Conservation (phyloP, 2,113 vertebrate genomes). For the Eretmochelys imbricata region DNA sequence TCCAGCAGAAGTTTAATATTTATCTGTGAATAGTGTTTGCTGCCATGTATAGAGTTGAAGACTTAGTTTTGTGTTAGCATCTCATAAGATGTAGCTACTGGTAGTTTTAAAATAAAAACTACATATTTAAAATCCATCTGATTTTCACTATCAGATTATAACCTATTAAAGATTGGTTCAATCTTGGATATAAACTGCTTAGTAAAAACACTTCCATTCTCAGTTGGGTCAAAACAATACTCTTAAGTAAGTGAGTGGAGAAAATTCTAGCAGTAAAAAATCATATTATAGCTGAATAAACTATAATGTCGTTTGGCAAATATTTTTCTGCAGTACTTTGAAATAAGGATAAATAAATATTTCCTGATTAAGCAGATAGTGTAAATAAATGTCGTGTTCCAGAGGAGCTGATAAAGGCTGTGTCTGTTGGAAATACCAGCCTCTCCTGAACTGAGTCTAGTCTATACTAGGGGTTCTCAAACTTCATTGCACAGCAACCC, state of each 20-base stretch:
- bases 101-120: neutral
- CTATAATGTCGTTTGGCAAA: neutral
- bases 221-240: neutral
- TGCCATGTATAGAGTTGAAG: neutral
- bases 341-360: neutral
- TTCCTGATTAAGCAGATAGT: neutral
- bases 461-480: neutral
- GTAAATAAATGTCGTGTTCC: neutral
- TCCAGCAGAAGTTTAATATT: neutral
- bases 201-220: neutral
- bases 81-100: neutral
- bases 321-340: neutral
- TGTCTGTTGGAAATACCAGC: neutral
- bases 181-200: neutral
- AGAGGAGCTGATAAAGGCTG: neutral
- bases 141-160: neutral
- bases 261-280: neutral
- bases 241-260: neutral
- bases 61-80: neutral
- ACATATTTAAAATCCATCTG: neutral
- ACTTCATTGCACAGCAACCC: no score
- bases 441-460: neutral
- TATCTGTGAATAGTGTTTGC: neutral
- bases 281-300: neutral
- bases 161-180: neutral